Base-by-base conservation (phyloP, 2,797 vertebrate species). In the Diceros bicornis region DNA sequence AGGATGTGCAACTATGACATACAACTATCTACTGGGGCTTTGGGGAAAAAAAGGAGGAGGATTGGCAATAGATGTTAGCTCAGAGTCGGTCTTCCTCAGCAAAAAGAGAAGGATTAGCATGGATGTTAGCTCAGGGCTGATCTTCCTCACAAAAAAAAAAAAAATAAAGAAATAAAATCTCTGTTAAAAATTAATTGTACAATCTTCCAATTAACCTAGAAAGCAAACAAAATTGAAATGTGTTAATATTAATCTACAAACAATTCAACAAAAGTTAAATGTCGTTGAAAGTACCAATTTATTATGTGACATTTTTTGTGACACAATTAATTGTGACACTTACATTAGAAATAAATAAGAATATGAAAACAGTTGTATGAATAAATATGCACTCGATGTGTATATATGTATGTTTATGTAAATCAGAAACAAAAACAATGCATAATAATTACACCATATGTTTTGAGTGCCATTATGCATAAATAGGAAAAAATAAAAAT, bases 281-380 rank as follows among this genome's bases (percentile, higher is more conserved):
- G 27, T 72, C 72, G 74, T 55, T 93, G 32, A 17, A 89, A 93
- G 37, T 84, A 79, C 5, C 4, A 86, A 55, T 86, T 89, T 93
- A 89, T 77, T 61, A 61, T n/a, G 16, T 82, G 9, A 52, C 5
- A 14, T 52, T 52, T 16, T 52, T 52, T 52, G 50, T 52, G 50
- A 52, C 50, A 52, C 50, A 16, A 52, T 52, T 52, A 52, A 52
- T 16, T n/a, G 16, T 82, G 9, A 52, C 7, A 91, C 52, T 96
- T 87, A 74, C 3, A 23, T 96, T 44, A 96, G 81, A 89, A 81
- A 79, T 62, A 94, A 94, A 27, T 91, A 41, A 89, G 23, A 85
- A 34, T 66, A 25, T 0, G 10, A 89, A 91, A 89, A 14, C 5
- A 77, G 20, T 75, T 23, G 77, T 1, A 23, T 59, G 11, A 18